Base-by-base conservation (phyloP, 2,797 vertebrate genomes). In the Setipinna tenuifilis region DNA sequence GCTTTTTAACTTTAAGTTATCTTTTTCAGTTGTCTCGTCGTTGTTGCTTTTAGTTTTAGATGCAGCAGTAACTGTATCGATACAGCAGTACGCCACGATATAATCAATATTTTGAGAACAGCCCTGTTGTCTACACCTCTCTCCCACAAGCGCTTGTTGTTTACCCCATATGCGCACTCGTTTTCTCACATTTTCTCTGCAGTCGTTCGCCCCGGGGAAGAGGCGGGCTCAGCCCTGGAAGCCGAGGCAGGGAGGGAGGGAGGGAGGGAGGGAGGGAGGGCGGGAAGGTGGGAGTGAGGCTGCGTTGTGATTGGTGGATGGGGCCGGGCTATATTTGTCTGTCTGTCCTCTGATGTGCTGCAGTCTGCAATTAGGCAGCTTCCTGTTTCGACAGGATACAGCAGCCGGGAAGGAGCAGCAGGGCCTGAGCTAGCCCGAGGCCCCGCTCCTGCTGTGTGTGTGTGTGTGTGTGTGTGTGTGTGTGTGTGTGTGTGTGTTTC, bases 381-480 rank as follows among this genome's bases (percentile, higher is more conserved):
- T 96, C 93, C 95, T 95, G 93, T 94, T 93, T 92, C 85, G 87
- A 87, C 90, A 90, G 91, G 90, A 92, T 91, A 87, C 88, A 87
- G 88, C 83, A 21, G 16, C 58, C 2, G 19, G 17, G 58, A 19
- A 25, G 82, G 90, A 85, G 86, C 86, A 90, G 91, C 83, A 57
- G 62, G 80, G 84, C n/a, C n/a, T n/a, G n/a, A n/a, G n/a, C 54
- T 3, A 25, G 48, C n/a, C 35, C 6, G 6, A 16, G 19, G 46
- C 28, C 31, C n/a, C 3, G 61, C 50, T 54, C 50, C 50, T 54
- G 50, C 50, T 28, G 23, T 68, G 62, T 68, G 62, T 28, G 62
- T 68, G 62, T 68, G 62, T 68, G 62, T 68, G 62, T 68, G 62
- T 68, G 23, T 54, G 14, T 68, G 65, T 68, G 65, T 68, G 25